Evolutionary conservation across 2,888 invertebrate genomes (phyloP), one percentile per base, ranked within the genome.

Genomic region (Escarpia spicata): DNA sequence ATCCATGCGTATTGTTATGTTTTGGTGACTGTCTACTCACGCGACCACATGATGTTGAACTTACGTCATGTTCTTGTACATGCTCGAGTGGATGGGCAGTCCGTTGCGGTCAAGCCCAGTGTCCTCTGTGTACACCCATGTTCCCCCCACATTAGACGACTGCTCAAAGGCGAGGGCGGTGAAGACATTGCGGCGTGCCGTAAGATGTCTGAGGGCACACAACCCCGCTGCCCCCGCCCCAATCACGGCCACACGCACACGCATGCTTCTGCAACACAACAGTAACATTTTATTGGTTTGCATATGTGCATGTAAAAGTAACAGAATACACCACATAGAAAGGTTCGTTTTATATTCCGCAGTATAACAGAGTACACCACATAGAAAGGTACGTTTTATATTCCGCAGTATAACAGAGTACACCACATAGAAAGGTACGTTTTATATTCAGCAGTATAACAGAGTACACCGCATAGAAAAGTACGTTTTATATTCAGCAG

Each of bases 181-280:
- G 93, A 96, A 96, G 8, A 94, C 89, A 91, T 94, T 96, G 10
- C 96, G 96, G 94, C 97, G 96, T 94, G 97, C 96, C 3, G 94
- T 93, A 93, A 96, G 94, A 95, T 98, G 98, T 60, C 98, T 97
- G 0, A 98, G 97, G 0, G 98, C 98, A 95, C 98, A 98, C 75
- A 99, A 97, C 0, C 99, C 99, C 0, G 98, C 98, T 0, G 98
- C 98, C 3, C 99, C 99, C 0, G 98, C 98, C 19, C 99, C 99
- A 95, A 99, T 98, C 90, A 99, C 97, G 6, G 75, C 75, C 75
- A 75, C 75, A 26, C n/a, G 19, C 26, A 75, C 19, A 75, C 19
- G 75, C 75, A 75, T 75, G 75, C 26, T 75, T 75, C 75, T 75
- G 75, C 6, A 75, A 75, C 75, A 75, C 6, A 8, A 26, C 26